Evolutionary conservation across 2,113 vertebrate genomes (phyloP).

Genomic region (Saguinus imperator): DNA sequence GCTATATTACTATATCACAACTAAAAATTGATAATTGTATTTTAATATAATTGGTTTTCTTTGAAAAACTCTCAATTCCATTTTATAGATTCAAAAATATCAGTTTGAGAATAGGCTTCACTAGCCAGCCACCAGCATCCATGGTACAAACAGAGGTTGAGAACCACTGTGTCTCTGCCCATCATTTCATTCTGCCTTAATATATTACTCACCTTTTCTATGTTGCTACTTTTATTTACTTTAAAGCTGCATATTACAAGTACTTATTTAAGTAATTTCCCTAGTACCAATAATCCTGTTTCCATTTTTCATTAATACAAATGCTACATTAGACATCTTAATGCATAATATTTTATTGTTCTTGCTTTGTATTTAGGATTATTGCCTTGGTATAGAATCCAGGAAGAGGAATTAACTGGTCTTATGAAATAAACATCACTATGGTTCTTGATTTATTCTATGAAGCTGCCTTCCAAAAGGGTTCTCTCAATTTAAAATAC

Average conservation of each 20-base stretch:
- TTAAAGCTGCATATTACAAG: background rate
- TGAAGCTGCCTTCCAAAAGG: slow-evolving; percentile 32
- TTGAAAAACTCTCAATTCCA: background rate
- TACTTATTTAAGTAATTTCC: background rate
- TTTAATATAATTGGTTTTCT: background rate
- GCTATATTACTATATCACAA: background rate
- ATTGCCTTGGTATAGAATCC: background rate
- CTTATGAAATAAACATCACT: slow-evolving; percentile 21
- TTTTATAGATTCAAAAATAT: background rate
- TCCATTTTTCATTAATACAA: slow-evolving; percentile 21
- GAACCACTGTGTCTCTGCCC: background rate
- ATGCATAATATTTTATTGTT: slow-evolving; percentile 37
- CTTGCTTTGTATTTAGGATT: slow-evolving; percentile 39
- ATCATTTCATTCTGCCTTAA: background rate
- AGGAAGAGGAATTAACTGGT: slow-evolving; percentile 5
- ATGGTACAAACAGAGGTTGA: background rate
- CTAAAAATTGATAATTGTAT: background rate
- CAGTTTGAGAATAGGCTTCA: background rate
- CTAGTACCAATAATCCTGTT: background rate
- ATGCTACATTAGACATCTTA: background rate
- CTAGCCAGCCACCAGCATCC: background rate
- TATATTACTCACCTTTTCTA: background rate
- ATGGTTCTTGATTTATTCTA: slow-evolving; percentile 37
- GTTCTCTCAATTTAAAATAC: slow-evolving; percentile 27
- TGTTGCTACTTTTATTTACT: slow-evolving; percentile 40